Evolutionary conservation across 2,113 vertebrate genomes (phyloP).

Genomic region (Dipodomys stephensi): DNA sequence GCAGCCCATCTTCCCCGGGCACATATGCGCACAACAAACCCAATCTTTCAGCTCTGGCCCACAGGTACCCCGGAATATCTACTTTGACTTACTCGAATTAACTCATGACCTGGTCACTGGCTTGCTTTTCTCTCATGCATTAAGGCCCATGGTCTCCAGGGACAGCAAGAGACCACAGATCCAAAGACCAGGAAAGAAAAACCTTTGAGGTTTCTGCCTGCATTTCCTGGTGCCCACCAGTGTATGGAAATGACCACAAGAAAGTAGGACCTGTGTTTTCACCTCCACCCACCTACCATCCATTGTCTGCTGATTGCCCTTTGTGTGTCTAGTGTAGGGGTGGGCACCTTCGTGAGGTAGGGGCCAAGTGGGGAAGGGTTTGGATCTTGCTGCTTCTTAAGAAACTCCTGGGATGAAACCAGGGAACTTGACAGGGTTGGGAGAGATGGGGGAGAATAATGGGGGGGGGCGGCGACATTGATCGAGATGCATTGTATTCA

Average conservation of each 20-base stretch:
- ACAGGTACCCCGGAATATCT: fast-evolving
- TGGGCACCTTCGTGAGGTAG: neutral
- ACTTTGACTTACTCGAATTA: neutral
- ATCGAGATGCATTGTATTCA: too few relatives aligned
- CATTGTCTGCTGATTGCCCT: neutral
- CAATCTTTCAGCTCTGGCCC: neutral
- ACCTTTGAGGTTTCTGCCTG: neutral
- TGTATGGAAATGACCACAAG: neutral
- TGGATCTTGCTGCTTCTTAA: neutral
- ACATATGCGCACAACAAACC: neutral
- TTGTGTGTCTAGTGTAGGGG: neutral
- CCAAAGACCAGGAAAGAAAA: neutral
- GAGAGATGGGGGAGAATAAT: too few relatives aligned
- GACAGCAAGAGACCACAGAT: neutral
- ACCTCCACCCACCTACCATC: neutral
- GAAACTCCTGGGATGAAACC: neutral
- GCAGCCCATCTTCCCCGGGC: neutral
- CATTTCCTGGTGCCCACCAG: neutral
- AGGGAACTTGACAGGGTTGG: too few relatives aligned
- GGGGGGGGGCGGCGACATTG: too few relatives aligned
- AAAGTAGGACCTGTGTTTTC: neutral
- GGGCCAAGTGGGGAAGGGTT: neutral
- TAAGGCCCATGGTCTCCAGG: constrained; percentile 25
- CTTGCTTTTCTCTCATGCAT: neutral
- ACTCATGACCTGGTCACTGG: neutral